Evolutionary conservation across 2,888 invertebrate genomes (phyloP), one percentile per base, ranked within the genome.

Genomic region (Lithophane leautieri): DNA sequence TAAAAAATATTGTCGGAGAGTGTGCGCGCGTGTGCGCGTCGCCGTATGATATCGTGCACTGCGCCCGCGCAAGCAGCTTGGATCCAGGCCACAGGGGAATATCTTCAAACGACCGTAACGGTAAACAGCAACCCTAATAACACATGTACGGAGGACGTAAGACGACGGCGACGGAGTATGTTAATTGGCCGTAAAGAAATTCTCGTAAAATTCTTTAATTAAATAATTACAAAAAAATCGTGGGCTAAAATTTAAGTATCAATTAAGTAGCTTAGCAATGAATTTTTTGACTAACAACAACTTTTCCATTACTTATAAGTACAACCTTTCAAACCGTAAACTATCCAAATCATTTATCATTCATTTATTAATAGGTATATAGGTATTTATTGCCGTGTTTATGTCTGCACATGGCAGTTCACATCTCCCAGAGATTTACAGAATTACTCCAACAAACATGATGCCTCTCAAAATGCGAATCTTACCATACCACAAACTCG

Each of bases 71-170:
- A 81, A 68, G 66, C 75, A 73, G 68, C 74, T 74, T 79, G 81
- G 79, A 85, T 84, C 85, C 86, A 77, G 89, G 84, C 89, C 88
- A 86, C 85, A 84, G 79, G 81, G 85, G 86, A 88, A 84, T 75
- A 56, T 88, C 88, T 87, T 77, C 76, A 69, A 86, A 78, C 80
- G 74, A 86, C 76, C 82, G 88, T 88, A 88, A 87, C 87, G 87
- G 92, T 91, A 89, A 72, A 80, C 79, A 78, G 63, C 79, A 82
- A 86, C 89, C 89, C 90, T 83, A 78, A 82, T 88, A 81, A 81
- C 83, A 75, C 40, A 78, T 71, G 50, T 54, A 78, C 67, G 42
- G 86, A 86, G 84, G 88, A 90, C 86, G 69, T 44, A 56, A 25
- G 7, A 56, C 12, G 14, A 56, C 12, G 6, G 6, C 56, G 25